Percentiles rank a stretch among this genome's conserved stretches.
Evolutionary conservation across 2,113 vertebrate genomes (phyloP).

Genomic region (Diadophis punctatus): DNA sequence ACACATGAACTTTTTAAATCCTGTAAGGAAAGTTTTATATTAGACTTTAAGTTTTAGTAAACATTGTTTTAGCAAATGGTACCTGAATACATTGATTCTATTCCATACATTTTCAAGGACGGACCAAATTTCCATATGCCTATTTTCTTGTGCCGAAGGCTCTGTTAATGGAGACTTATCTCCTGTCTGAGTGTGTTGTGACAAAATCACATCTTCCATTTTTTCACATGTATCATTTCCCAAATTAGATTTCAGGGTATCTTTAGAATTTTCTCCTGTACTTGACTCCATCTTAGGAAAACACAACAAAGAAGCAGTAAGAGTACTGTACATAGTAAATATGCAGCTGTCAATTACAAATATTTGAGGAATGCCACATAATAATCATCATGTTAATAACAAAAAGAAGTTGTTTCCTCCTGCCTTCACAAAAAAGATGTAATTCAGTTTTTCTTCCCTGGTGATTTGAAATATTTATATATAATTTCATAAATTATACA

Average conservation of each 20-base stretch:
- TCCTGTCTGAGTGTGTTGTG: slow-evolving; percentile 58
- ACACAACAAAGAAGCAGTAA: slow-evolving; percentile 51
- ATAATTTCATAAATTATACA: background rate
- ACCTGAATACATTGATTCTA: slow-evolving; percentile 80
- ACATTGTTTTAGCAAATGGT: slow-evolving; percentile 26
- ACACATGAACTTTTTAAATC: background rate
- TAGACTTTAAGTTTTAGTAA: background rate
- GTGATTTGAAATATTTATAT: background rate
- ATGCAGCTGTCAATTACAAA: background rate
- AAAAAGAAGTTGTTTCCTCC: background rate
- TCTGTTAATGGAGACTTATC: slow-evolving; percentile 61
- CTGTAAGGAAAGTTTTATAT: background rate
- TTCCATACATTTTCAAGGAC: slow-evolving; percentile 87
- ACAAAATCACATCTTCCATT: slow-evolving; percentile 54
- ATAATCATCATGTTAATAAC: background rate
- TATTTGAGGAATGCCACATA: background rate
- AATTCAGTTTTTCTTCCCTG: background rate
- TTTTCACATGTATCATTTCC: slow-evolving; percentile 56
- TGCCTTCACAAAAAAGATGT: background rate
- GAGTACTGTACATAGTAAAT: slow-evolving; percentile 11
- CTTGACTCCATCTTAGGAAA: slow-evolving; percentile 66
- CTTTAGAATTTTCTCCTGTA: slow-evolving; percentile 57
- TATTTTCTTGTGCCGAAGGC: slow-evolving; percentile 51
- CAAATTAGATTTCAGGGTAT: slow-evolving; percentile 56
- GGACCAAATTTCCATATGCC: slow-evolving; percentile 82